These are phyloP conservation scores for Xyrauchen texanus DNA, from an alignment of 2,113 vertebrate species.

Conservation along the genomic window DNA sequence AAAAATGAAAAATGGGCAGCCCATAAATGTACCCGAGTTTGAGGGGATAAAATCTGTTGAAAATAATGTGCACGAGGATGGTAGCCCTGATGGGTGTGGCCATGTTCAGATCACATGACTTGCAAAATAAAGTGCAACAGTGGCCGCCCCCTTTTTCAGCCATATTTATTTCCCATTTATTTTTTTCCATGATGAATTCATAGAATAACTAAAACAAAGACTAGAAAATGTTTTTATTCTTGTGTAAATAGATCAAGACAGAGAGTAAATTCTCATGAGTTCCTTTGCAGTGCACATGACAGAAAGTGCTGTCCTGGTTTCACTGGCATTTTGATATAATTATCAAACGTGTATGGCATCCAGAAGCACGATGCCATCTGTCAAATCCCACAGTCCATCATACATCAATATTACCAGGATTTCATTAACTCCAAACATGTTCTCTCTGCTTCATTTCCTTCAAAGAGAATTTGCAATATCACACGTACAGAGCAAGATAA, in stretches of 20 bases:
- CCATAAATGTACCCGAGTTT: no score
- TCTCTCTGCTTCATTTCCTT: background rate
- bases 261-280: slow-evolving; percentile 18
- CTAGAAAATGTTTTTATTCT: background rate
- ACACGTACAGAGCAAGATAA: background rate
- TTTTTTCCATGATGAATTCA: background rate
- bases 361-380: slow-evolving; percentile 16
- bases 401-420: slow-evolving; percentile 35
- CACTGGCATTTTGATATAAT: background rate
- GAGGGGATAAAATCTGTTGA: no score
- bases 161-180: no score
- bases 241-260: background rate
- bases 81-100: no score
- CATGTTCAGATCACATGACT: no score
- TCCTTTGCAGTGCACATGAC: slow-evolving; percentile 15
- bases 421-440: background rate
- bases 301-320: background rate
- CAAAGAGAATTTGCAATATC: background rate
- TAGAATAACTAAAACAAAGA: background rate
- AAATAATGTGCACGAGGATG: no score
- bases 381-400: background rate
- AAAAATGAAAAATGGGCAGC: no score
- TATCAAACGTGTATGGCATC: background rate
- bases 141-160: no score
- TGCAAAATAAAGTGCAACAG: no score